Evolutionary conservation across 2,113 vertebrate genomes (phyloP), one percentile per base, ranked within the genome.

Genomic region (Myotis brandtii): DNA sequence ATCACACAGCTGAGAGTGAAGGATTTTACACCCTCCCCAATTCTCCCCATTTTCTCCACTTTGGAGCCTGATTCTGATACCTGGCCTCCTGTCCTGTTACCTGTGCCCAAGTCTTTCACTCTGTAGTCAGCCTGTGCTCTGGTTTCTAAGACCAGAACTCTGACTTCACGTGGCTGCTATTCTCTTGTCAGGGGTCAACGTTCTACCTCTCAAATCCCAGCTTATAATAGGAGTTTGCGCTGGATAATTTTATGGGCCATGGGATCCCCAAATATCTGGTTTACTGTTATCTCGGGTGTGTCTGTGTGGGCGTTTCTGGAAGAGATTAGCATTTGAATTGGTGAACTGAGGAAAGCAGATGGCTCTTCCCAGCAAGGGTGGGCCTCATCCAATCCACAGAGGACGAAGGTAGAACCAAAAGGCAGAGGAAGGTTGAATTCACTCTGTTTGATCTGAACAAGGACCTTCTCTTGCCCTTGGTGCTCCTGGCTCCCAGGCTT

Each of bases 21-120:
- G 9, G 21, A 0, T 62, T 0, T 23, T 50, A 25, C 0, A 70
- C 18, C 1, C 2, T 20, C 34, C 76, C 21, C 2, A 34, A 13
- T 46, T 93, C 59, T 85, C 17, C 20, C 81, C 1, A 11, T 18
- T 40, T 48, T 87, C 43, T 76, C 27, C 27, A 27, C 50, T 92
- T 54, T 16, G 23, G 43, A 16, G 82, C 21, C 30, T 43, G 25
- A n/a, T 93, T 90, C 80, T 92, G 76, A 23, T 50, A 56, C 66
- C n/a, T 40, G 37, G 52, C 21, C 80, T 75, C n/a, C 2, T 9
- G 14, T 34, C 27, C 46, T 62, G 9, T 69, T 62, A 66, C 13
- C 3, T 85, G 82, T 40, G 8, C 14, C 30, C 43, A 59, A 32
- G 20, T 40, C 46, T 13, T 32, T 86, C 66, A 89, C 25, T 48